Evolutionary conservation across 92 coral and sea anemone species (phyloP), one percentile per base, ranked within the genome.

Genomic region (Heliopora coerulea): DNA sequence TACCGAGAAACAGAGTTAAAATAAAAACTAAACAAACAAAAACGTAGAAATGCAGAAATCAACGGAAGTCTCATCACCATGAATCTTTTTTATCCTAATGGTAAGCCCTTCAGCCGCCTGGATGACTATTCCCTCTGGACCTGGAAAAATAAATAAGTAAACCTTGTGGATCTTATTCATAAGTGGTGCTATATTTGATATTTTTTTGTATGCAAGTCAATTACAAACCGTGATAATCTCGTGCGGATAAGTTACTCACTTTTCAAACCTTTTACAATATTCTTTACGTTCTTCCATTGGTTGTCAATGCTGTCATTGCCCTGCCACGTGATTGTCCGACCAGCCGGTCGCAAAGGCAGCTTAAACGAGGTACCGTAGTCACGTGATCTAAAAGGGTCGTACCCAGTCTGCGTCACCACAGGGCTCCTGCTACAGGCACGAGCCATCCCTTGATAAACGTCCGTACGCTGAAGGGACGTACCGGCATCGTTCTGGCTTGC

Each of bases 261-360:
- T 83, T 65, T 90, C 33, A 93, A 78, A 78, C 85, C 91, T 59
- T 75, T 87, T n/a, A 86, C 84, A 59, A 93, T 62, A 34, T 83
- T 75, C 82, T 88, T 87, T 18, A 52, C 52, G 4, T 66, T 65
- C 54, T 78, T 77, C 39, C 81, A 82, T 56, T 66, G 87, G 0
- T 83, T 66, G 63, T 69, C 75, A 17, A 62, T 32, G 35, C 64
- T 66, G 44, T 77, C 78, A 2, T 74, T 50, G 49, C 65, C 65
- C 8, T 77, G 84, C 98, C 98, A 93, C 52, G 80, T 83, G 49
- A 93, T 85, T 0, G 84, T 79, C 29, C 85, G 80, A 1, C 98
- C 98, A 5, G 95, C 93, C n/a, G 91, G 89, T 21, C 98, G 83
- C 21, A 74, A 27, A 0, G 98, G 98, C 19, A 59, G 59, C 26